Conservation (phyloP, 2,113 vertebrate genomes). For the Psammodynastes pulverulentus region DNA sequence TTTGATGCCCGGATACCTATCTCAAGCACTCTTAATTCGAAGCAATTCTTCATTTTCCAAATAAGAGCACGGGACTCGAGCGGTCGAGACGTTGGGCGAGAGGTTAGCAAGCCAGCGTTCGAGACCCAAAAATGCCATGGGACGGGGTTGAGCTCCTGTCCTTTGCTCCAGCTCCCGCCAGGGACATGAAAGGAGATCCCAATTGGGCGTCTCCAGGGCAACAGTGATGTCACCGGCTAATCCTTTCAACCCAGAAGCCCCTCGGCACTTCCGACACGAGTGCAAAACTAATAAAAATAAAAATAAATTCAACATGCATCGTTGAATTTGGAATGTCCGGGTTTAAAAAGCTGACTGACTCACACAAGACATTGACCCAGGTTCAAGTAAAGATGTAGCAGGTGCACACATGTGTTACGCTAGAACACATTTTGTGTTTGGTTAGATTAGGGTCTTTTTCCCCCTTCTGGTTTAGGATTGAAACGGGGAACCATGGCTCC, state of each 20-base stretch:
- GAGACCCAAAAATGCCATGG: not conserved
- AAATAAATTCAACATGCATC: not conserved
- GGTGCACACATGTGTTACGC: not conserved
- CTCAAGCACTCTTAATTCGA: not conserved
- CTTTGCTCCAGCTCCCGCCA: not conserved
- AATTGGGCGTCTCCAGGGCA: not conserved
- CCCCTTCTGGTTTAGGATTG: not conserved
- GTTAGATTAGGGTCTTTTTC: not conserved
- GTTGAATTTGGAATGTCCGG: not conserved
- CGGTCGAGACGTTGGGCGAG: too few species aligned
- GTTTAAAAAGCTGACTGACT: not conserved
- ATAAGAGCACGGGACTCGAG: not conserved
- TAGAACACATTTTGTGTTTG: not conserved
- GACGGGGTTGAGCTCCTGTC: not conserved
- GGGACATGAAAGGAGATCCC: not conserved
- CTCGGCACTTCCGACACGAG: not conserved
- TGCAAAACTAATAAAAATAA: not conserved
- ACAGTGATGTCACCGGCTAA: not conserved
- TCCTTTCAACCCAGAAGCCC: not conserved
- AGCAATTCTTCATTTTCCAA: not conserved
- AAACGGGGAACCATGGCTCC: not conserved
- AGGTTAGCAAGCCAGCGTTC: not conserved
- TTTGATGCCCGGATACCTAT: not conserved
- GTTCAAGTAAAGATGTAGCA: not conserved
- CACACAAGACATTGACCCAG: not conserved